phyloP scores from a whole-genome alignment of 2,797 vertebrate genomes.

The Lates japonicus region DNA sequence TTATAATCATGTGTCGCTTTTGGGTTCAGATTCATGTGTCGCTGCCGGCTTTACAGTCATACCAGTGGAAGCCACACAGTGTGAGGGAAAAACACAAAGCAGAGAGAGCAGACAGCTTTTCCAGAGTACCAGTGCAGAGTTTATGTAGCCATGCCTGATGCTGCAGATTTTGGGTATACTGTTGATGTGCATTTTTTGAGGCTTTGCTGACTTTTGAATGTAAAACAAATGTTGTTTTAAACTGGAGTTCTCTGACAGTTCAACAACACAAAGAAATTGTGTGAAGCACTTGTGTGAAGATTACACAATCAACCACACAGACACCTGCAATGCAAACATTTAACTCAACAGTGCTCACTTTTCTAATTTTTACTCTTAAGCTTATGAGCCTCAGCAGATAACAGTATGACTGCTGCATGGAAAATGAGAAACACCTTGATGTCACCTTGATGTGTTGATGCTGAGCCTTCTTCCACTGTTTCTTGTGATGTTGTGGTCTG shows the following conservation, averaged over 20 bases:
- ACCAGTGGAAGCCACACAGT: conserved; percentile 47
- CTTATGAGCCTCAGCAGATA: too few relatives aligned
- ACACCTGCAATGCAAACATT: not conserved
- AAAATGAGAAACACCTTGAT: too few relatives aligned
- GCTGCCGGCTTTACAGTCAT: conserved; percentile 34
- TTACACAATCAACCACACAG: not conserved
- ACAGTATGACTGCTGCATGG: too few relatives aligned
- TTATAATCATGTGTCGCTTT: conserved; percentile 46
- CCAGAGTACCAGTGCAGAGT: not conserved
- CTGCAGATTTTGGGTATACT: not conserved
- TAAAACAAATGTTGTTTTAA: not conserved
- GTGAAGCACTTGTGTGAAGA: too few relatives aligned
- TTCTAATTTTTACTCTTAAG: too few relatives aligned
- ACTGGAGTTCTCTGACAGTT: not conserved
- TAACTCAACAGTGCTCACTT: too few relatives aligned
- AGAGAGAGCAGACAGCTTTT: not conserved
- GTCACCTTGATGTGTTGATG: too few relatives aligned
- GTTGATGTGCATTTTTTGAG: not conserved
- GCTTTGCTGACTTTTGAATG: not conserved
- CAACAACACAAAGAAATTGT: not conserved
- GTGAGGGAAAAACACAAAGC: conserved; percentile 8
- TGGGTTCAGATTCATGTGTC: conserved; percentile 25
- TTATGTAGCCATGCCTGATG: not conserved
- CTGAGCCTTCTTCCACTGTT: too few relatives aligned
- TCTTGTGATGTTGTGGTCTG: too few relatives aligned